Base-by-base conservation (phyloP, 2,888 invertebrate species). In the Campopleginae sp. region DNA sequence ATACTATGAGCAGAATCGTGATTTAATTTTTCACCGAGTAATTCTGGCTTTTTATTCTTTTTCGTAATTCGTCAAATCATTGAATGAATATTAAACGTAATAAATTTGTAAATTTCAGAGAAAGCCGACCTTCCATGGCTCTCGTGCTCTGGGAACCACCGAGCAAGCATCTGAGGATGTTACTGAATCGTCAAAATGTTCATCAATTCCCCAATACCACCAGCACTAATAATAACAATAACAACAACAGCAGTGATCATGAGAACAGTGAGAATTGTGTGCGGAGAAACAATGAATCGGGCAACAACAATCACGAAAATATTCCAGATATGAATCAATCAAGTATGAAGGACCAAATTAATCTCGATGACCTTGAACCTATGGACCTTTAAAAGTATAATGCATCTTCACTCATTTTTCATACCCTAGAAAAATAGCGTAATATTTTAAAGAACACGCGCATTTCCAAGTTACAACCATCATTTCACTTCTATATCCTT, bases 121-220 rank as follows among this genome's bases (percentile, higher is more conserved):
- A 96, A 89, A 95, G 44, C 17, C 51, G 96, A 91, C 97, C 97
- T 0, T 96, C 96, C 89, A 97, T 97, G 94, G 97, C 97, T 4
- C 92, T 98, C 86, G 97, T 98, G 1, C 95, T 97, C 12, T 98
- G 97, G 97, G 96, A 97, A 91, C 97, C 97, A 0, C 96, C 96
- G 79, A 95, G 95, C 38, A 94, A 95, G 87, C 94, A 90, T 95
- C 95, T 93, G 94, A 90, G 91, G 66, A 83, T 92, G 33, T 84
- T 92, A 3, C 86, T 91, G 1, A 86, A 84, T 6, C 88, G 89
- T 12, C 87, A 90, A 65, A 87, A 90, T 38, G 90, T 87, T n/a
- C 85, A 87, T 2, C 87, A 90, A n/a, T 87, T 88, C 38, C 87
- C 89, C 0, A 87, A 61, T 48, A 19, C 46, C 1, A 31, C 68